phyloP scores from a whole-genome alignment of 1,140 invertebrate species.

The Trichoplusia ni region DNA sequence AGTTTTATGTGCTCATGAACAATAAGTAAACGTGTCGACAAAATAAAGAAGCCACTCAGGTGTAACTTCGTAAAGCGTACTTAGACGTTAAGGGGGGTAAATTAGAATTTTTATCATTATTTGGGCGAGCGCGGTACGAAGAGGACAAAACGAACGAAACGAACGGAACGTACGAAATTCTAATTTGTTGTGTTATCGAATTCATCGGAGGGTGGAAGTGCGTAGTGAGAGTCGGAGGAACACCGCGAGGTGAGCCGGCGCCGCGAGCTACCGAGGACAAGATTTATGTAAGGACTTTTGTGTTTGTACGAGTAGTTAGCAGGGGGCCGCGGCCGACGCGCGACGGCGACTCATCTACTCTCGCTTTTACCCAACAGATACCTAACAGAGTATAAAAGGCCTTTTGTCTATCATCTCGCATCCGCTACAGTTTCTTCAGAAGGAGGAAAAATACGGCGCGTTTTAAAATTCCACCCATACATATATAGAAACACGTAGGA shows the following conservation, averaged over 20 bases:
- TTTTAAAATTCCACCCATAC: constrained; percentile 72
- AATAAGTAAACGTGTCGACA: constrained; percentile 43
- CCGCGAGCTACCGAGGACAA: constrained; percentile 75
- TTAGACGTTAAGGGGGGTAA: constrained; percentile 47
- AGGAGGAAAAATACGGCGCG: constrained; percentile 66
- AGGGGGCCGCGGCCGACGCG: constrained; percentile 45
- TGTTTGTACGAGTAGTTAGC: constrained; percentile 81
- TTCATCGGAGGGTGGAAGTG: constrained; percentile 56
- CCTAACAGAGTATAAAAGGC: constrained; percentile 69
- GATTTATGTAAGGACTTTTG: constrained; percentile 83
- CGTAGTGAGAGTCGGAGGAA: constrained; percentile 54
- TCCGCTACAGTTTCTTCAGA: constrained; percentile 76
- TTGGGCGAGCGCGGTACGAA: constrained; percentile 42
- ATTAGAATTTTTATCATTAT: constrained; percentile 54
- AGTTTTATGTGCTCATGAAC: constrained; percentile 21
- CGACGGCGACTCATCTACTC: constrained; percentile 76
- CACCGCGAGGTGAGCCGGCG: constrained; percentile 62
- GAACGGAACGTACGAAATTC: too few species aligned
- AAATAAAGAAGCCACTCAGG: constrained; percentile 49
- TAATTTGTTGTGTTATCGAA: constrained; percentile 73
- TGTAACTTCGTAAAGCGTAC: constrained; percentile 48
- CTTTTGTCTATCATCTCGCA: constrained; percentile 75
- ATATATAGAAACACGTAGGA: constrained; percentile 55
- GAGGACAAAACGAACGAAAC: too few species aligned
- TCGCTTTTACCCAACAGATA: constrained; percentile 74